Conservation (phyloP, 2,113 vertebrate species). For the Lepisosteus oculatus region DNA sequence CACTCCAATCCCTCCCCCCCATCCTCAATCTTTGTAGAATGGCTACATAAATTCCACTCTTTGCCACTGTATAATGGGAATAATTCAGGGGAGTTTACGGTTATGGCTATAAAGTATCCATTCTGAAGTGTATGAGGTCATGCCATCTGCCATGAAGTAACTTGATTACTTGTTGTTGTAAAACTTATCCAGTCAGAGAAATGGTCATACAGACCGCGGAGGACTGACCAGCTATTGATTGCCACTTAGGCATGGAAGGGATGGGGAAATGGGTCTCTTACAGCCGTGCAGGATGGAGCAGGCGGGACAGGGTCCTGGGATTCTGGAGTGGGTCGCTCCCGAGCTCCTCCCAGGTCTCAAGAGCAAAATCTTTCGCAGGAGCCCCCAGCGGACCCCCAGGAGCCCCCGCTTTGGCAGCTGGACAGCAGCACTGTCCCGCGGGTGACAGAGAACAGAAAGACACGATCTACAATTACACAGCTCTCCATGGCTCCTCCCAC, state of each 20-base stretch:
- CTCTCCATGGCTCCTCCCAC: no score
- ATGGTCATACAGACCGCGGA: conserved; percentile 24
- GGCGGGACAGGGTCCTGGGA: no score
- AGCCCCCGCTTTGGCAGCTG: no score
- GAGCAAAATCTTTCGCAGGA: no score
- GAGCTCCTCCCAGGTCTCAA: no score
- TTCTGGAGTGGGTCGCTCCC: no score
- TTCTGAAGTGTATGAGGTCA: conserved; percentile 39
- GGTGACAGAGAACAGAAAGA: no score
- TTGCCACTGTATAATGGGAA: conserved; percentile 30
- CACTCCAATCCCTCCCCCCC: conserved; percentile 28
- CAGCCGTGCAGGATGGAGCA: no score
- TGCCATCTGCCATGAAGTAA: conserved; percentile 13
- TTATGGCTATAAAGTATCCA: conserved; percentile 42
- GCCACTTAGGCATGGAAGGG: conserved; percentile 10
- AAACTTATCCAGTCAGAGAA: conserved; percentile 24
- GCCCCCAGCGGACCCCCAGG: no score
- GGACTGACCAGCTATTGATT: conserved; percentile 34
- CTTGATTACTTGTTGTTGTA: conserved; percentile 24
- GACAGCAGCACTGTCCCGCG: no score
- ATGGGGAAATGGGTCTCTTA: neutral
- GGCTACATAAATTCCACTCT: conserved; percentile 22
- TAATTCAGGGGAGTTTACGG: conserved; percentile 30
- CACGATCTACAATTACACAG: no score
- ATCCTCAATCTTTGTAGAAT: conserved; percentile 27